Percentiles rank a stretch among this genome's conserved stretches.
Evolutionary conservation across 2,113 vertebrate genomes (phyloP).

Genomic region (Sigmodon hispidus): DNA sequence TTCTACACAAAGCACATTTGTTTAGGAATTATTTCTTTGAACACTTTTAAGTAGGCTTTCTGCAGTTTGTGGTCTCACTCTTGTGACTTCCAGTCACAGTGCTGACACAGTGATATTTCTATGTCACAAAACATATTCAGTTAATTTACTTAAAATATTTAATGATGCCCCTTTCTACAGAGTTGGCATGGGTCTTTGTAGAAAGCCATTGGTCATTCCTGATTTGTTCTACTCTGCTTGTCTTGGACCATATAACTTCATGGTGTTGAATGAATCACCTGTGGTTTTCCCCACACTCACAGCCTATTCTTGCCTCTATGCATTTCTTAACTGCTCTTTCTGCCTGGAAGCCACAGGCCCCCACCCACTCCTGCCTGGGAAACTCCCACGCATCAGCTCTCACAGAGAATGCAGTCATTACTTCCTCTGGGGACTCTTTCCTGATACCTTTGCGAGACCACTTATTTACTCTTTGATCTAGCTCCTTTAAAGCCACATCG

Average conservation of each 20-base stretch:
- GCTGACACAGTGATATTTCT: neutral
- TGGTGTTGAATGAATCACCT: neutral
- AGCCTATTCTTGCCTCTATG: neutral
- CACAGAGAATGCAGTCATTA: neutral
- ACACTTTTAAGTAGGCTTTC: neutral
- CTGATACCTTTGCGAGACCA: neutral
- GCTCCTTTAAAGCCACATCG: neutral
- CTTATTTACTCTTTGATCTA: slow-evolving; percentile 30
- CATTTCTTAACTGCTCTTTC: neutral
- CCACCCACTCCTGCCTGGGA: neutral
- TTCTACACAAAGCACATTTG: neutral
- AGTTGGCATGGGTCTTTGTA: neutral
- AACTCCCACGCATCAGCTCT: slow-evolving; percentile 44
- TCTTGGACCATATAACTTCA: neutral
- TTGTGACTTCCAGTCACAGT: neutral
- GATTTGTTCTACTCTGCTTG: neutral
- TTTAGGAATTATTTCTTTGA: neutral
- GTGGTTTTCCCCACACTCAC: neutral
- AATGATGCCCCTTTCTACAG: neutral
- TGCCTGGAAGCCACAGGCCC: slow-evolving; percentile 57
- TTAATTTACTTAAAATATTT: slow-evolving; percentile 1
- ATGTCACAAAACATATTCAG: neutral
- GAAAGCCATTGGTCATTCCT: neutral
- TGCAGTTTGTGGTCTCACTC: neutral
- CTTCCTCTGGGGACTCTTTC: slow-evolving; percentile 36